Evolutionary conservation across 2,113 vertebrate genomes (phyloP).

Genomic region (Chaetodon trifascialis): DNA sequence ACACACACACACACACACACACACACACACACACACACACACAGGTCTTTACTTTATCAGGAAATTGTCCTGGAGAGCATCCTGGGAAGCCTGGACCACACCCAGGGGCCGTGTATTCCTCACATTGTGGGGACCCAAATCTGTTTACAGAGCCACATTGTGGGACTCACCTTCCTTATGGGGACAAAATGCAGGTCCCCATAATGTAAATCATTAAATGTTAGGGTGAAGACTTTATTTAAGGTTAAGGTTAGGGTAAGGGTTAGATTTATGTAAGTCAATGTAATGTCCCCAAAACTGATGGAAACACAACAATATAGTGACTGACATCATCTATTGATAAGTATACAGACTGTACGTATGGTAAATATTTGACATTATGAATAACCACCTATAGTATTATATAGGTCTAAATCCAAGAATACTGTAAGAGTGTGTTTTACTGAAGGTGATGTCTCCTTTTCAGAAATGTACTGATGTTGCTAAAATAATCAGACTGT

Average conservation of each 20-base stretch:
- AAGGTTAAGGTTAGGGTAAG: too few relatives aligned
- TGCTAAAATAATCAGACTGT: not conserved
- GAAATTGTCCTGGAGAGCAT: slow-evolving; percentile 22
- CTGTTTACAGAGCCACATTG: too few relatives aligned
- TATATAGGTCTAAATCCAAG: not conserved
- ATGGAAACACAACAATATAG: not conserved
- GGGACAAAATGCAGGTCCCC: too few relatives aligned
- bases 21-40: not conserved
- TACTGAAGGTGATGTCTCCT: not conserved
- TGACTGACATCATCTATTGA: not conserved
- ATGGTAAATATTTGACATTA: not conserved
- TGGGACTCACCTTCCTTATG: too few relatives aligned
- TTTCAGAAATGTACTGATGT: not conserved
- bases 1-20: not conserved
- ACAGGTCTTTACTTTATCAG: not conserved
- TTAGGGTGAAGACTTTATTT: too few relatives aligned
- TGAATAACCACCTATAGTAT: not conserved
- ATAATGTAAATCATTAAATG: too few relatives aligned
- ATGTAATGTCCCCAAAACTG: too few relatives aligned
- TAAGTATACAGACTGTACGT: too few relatives aligned
- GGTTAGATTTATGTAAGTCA: too few relatives aligned
- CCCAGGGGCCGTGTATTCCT: not conserved
- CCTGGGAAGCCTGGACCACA: slow-evolving; percentile 13
- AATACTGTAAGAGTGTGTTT: not conserved
- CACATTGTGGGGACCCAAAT: too few relatives aligned